Percentiles rank a stretch among this genome's conserved stretches.
Evolutionary conservation across 2,113 vertebrate species (phyloP).

Genomic region (Ciconia stormi): DNA sequence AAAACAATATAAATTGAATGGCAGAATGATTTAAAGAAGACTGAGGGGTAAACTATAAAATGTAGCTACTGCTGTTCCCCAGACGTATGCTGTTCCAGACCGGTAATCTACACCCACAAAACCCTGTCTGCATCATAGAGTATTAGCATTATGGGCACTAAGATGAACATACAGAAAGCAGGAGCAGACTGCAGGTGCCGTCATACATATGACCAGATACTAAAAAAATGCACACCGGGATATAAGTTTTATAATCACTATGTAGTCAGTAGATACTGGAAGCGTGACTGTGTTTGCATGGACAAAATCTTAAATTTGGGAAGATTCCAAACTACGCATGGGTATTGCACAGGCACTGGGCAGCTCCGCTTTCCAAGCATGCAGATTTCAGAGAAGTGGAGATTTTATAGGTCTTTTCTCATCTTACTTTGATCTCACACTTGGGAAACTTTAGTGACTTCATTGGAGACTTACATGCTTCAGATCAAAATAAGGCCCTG

Average conservation of each 20-base stretch:
- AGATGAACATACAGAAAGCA: background rate
- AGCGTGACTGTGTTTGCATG: background rate
- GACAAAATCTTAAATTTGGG: background rate
- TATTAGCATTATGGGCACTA: background rate
- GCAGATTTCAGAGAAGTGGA: background rate
- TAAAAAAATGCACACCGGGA: background rate
- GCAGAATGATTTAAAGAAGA: background rate
- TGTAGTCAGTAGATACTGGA: background rate
- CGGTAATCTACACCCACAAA: background rate
- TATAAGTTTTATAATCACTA: background rate
- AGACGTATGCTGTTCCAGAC: background rate
- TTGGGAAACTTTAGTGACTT: background rate
- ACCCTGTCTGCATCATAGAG: background rate
- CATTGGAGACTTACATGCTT: background rate
- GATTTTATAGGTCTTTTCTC: background rate
- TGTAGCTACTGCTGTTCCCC: background rate
- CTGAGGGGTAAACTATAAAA: background rate
- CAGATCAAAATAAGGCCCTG: background rate
- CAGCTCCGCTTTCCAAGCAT: rapidly evolving
- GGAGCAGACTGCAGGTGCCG: background rate
- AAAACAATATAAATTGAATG: background rate
- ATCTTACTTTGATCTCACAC: background rate
- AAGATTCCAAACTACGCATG: background rate
- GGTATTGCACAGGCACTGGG: background rate
- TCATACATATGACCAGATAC: background rate